Percentiles rank a stretch among this genome's conserved stretches.
phyloP scores from a whole-genome alignment of 2,797 vertebrate species.

The Hydrolagus colliei region DNA sequence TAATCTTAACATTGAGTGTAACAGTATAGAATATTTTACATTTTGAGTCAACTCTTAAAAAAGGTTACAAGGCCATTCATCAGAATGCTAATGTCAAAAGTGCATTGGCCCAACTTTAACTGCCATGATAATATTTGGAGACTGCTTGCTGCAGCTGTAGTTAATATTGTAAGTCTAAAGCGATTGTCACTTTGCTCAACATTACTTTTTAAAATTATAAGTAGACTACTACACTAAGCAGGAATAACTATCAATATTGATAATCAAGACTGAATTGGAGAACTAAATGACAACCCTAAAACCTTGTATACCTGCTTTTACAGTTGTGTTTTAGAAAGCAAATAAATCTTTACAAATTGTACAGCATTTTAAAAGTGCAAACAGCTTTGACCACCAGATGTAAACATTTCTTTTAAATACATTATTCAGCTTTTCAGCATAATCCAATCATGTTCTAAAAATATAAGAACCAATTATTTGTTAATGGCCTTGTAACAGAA shows the following conservation, averaged over 20 bases:
- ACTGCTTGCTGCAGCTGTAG: neutral
- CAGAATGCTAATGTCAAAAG: neutral
- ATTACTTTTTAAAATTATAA: neutral
- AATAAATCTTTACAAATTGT: neutral
- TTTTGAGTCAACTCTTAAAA: too few species aligned
- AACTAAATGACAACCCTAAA: neutral
- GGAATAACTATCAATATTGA: too few species aligned
- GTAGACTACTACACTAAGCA: neutral
- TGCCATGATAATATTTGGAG: too few species aligned
- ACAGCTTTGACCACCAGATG: too few species aligned
- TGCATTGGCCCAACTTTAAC: neutral
- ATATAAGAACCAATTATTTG: neutral
- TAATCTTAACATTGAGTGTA: neutral
- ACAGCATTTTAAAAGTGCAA: too few species aligned
- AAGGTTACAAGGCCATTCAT: neutral
- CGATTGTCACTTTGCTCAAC: neutral
- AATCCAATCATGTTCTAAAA: neutral
- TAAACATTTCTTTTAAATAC: too few species aligned
- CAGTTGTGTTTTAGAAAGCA: neutral
- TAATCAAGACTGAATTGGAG: neutral
- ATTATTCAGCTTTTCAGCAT: neutral
- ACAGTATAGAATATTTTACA: too few species aligned
- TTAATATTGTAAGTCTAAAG: too few species aligned
- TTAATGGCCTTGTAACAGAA: slow-evolving; percentile 1
- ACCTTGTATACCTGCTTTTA: neutral